Base-by-base conservation (phyloP, 1,140 invertebrate genomes). In the Paraescarpia echinospica region DNA sequence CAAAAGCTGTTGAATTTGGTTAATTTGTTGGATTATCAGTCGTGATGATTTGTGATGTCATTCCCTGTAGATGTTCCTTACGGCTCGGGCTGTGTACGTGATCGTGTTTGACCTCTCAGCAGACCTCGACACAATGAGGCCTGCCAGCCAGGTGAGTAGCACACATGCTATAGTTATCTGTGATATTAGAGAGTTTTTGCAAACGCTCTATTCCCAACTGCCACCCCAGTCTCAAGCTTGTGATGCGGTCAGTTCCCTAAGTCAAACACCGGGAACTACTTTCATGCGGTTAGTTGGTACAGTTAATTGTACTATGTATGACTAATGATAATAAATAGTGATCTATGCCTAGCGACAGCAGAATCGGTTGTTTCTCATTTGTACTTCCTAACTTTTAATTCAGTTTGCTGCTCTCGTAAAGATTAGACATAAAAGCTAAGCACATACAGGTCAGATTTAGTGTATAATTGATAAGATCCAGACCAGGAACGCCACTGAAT, bases 61-160 rank as follows among this genome's bases (percentile, higher is more conserved):
- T 93, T 93, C 18, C 92, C 92, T 94, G 33, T 94, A 96, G 96
- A 94, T 96, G 22, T 96, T 96, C 93, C 93, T 96, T 22, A 95
- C 96, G 27, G 94, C 94, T n/a, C 93, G 96, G 94, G 96, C 96
- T 93, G 94, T 96, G 59, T 96, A 96, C 92, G 92, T 96, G 31
- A 95, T 96, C 93, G 96, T 96, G 33, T 96, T 96, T 94, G 96
- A 96, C 93, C 93, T 96, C 89, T 94, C 94, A 93, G 93, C 96
- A 94, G 95, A 96, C 92, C 93, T 96, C 88, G 93, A 94, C 89
- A 91, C 92, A 33, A 92, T 93, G 2, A 77, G 2, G 0, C 27
- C 59, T 14, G 59, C 4, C 59, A 77, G 59, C 27, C 59, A 77
- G 22, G 59, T 77, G 59, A 27, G 59, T 77, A 27, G 22, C 2